Base-by-base conservation (phyloP, 2,113 vertebrate genomes). In the Colius striatus region DNA sequence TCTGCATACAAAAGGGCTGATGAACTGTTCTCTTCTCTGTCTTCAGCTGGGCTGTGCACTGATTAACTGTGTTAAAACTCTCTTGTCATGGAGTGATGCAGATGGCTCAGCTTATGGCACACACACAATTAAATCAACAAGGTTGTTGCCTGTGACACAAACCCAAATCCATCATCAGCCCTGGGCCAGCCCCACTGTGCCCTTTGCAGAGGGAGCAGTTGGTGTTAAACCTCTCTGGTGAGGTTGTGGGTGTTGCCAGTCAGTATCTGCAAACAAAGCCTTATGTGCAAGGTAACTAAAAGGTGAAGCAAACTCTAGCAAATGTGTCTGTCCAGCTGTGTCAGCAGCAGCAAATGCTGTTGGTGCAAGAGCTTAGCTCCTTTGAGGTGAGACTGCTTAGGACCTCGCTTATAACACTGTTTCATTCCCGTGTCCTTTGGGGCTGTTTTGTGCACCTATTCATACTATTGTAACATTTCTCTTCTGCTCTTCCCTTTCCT, bases 101-200 rank as follows among this genome's bases (percentile, higher is more conserved):
- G 70, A 30, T 51, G 30, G 7, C 47, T 14, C 34, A 48, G 65
- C 25, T 81, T 13, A 51, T 0, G 6, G 84, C 10, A 2, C 4
- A 30, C 63, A 15, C 34, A 8, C 9, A 5, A 3, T 51, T 34
- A 38, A 36, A 48, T 16, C 34, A 8, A 6, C 3, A 1, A 23
- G 66, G 25, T 34, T 75, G 9, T 38, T 41, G 34, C 54, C 60
- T 16, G 47, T 23, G 68, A 30, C 11, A 3, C 2, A 14, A 25
- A 14, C n/a, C 8, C 4, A 12, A 26, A 4, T 2, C 2, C 22
- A 11, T 2, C 10, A 26, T 3, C 1, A 19, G 57, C 9, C 1
- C 13, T 2, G 4, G 5, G 50, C 34, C 1, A 17, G 43, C 67
- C 16, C 14, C 2, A 55, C 67, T 38, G 34, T 4, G 45, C 23